phyloP scores from a whole-genome alignment of 2,113 vertebrate genomes.

The Nanorana parkeri region DNA sequence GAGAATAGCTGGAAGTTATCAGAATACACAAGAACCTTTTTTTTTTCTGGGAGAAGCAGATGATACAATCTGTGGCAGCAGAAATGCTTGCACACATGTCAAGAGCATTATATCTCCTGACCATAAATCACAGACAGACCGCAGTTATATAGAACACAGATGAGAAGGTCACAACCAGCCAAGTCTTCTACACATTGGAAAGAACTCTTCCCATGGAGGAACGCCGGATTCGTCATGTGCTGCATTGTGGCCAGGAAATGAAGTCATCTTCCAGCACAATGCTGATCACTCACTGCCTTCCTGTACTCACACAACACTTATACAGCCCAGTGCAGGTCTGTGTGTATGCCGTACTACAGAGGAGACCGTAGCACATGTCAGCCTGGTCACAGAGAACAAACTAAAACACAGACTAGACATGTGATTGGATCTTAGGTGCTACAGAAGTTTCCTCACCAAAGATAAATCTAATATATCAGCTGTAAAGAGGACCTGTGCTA shows the following conservation, averaged over 20 bases:
- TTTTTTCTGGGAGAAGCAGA: too few relatives aligned
- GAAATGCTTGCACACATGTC: background rate
- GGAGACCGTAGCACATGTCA: too few relatives aligned
- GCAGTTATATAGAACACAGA: background rate
- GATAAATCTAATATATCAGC: too few relatives aligned
- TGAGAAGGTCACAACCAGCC: background rate
- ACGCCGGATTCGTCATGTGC: background rate
- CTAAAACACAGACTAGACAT: too few relatives aligned
- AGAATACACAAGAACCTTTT: too few relatives aligned
- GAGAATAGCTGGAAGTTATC: too few relatives aligned
- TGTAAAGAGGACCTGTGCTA: too few relatives aligned
- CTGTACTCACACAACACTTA: background rate
- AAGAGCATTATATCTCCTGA: background rate
- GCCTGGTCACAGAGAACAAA: too few relatives aligned
- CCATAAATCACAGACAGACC: background rate
- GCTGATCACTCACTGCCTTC: background rate
- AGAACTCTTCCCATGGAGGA: background rate
- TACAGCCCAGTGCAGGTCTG: background rate
- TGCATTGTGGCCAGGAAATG: slow-evolving; percentile 20
- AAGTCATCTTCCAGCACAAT: slow-evolving; percentile 12
- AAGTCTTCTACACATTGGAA: background rate
- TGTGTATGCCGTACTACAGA: background rate
- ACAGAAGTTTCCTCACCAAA: too few relatives aligned
- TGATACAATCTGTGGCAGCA: too few relatives aligned
- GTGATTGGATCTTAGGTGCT: too few relatives aligned